Evolutionary conservation across 1,140 invertebrate species (phyloP).

Genomic region (Conopomorpha cramerella): DNA sequence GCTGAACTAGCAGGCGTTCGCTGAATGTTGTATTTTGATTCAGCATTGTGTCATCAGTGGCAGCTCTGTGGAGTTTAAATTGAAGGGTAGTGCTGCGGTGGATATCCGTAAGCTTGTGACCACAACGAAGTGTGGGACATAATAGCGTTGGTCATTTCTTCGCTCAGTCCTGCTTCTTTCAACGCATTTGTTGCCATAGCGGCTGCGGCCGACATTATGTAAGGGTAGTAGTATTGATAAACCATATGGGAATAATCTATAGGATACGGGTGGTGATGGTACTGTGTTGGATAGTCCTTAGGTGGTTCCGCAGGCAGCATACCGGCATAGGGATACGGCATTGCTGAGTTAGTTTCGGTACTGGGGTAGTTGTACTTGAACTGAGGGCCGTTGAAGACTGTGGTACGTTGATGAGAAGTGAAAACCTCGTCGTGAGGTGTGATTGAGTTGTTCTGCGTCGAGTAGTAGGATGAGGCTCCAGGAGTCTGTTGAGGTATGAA

Average conservation of each 20-base stretch:
- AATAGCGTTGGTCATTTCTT: slow-evolving; percentile 12
- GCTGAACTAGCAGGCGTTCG: no score
- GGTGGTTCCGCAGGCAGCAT: slow-evolving; percentile 5
- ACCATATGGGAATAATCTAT: no score
- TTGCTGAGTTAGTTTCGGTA: slow-evolving; percentile 10
- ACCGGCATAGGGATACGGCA: slow-evolving; percentile 18
- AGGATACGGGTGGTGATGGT: slow-evolving; percentile 10
- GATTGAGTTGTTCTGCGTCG: slow-evolving; percentile 9
- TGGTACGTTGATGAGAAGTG: slow-evolving; percentile 21
- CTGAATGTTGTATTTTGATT: no score
- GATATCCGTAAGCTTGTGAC: slow-evolving; percentile 23
- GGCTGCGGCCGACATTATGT: slow-evolving; percentile 28
- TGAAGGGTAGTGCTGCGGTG: slow-evolving; percentile 34
- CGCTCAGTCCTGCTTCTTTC: slow-evolving; percentile 16
- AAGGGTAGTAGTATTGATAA: slow-evolving; percentile 32
- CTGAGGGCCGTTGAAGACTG: slow-evolving; percentile 18
- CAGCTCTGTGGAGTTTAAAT: no score
- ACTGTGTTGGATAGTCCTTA: slow-evolving; percentile 6
- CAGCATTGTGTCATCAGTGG: no score
- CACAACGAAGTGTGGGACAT: slow-evolving; percentile 11
- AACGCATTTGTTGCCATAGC: slow-evolving; percentile 21
- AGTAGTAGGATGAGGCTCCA: slow-evolving; percentile 13
- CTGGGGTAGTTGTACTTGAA: slow-evolving; percentile 25
- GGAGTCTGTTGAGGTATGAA: slow-evolving; percentile 19
- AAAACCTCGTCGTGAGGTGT: slow-evolving; percentile 16